Evolutionary conservation across 2,888 invertebrate genomes (phyloP), one percentile per base, ranked within the genome.

Genomic region (Fragum fragum): DNA sequence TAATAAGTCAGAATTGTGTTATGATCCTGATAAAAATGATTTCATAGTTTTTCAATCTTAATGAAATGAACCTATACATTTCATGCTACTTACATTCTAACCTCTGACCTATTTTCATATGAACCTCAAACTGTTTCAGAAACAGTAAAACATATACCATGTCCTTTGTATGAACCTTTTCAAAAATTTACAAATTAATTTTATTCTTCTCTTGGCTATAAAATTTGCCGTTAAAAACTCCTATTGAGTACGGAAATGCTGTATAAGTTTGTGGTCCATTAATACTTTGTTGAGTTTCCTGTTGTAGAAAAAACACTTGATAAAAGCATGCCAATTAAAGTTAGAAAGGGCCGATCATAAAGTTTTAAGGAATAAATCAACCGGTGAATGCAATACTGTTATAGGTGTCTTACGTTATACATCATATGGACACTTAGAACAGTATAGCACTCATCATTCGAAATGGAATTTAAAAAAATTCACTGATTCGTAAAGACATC

Each of bases 181-280:
- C 66, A 66, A 18, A 63, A 66, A 66, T 66, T 66, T 66, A 66
- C 66, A 66, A 23, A 66, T 66, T 42, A 66, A 66, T 66, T 61
- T 32, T 11, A 42, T 42, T 5, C 21, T n/a, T 23, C 57, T 23
- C 42, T 42, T 23, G 32, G 61, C 32, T 11, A 61, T 29, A 61
- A 29, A 61, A 32, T 47, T 5, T 14, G 47, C 47, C 47, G 2
- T n/a, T 9, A 18, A 14, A 52, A 52, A 11, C 21, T 26, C 57
- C 21, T 57, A 26, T 57, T 57, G 57, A 57, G 23, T 14, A 57
- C 57, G 57, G 26, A 26, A 26, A 21, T 57, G 26, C 57, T 26
- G 23, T 6, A 11, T 57, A 21, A 57, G 26, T 57, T n/a, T 18
- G 23, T 26, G 26, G 26, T 26, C 23, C 57, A 26, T 26, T 57